Conservation (phyloP, 2,888 invertebrate genomes). For the Rotaria magnacalcarata region DNA sequence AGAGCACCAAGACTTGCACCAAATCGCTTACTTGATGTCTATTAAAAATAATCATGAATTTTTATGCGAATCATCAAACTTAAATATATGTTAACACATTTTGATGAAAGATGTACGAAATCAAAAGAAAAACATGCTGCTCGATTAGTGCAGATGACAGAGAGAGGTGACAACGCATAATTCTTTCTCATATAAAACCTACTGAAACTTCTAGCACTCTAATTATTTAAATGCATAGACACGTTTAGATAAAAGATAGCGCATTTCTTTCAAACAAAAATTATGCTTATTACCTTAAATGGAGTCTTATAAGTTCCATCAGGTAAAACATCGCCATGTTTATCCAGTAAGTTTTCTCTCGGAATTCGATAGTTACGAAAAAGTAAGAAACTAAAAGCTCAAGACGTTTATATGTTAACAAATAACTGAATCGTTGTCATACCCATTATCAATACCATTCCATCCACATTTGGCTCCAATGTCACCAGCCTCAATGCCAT, state of each 20-base stretch:
- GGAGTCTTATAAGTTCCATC: slow-evolving; percentile 82
- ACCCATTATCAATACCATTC: slow-evolving; percentile 91
- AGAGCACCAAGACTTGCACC: slow-evolving; percentile 77
- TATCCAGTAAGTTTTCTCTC: slow-evolving; percentile 75
- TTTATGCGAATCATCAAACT: too few relatives aligned
- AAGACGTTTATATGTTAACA: slow-evolving; percentile 51
- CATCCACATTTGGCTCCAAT: slow-evolving; percentile 85
- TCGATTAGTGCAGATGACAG: too few relatives aligned
- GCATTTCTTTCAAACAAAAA: neutral
- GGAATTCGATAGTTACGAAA: slow-evolving; percentile 83
- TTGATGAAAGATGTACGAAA: too few relatives aligned
- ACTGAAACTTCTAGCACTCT: too few relatives aligned
- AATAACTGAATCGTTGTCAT: slow-evolving; percentile 48
- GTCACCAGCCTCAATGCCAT: slow-evolving; percentile 81
- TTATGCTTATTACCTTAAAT: slow-evolving; percentile 65
- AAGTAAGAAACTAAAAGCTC: slow-evolving; percentile 70
- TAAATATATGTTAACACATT: too few relatives aligned
- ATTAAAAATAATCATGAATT: neutral
- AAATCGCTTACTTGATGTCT: slow-evolving; percentile 76
- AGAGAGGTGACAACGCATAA: too few relatives aligned
- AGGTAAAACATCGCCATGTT: slow-evolving; percentile 79
- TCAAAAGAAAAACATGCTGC: too few relatives aligned
- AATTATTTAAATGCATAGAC: neutral
- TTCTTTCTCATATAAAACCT: too few relatives aligned
- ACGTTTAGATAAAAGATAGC: neutral